A percentile compares a stretch with the other conserved stretches of the same genome.
Evolutionary conservation across 2,113 vertebrate species (phyloP).

Genomic region (Uria lomvia): DNA sequence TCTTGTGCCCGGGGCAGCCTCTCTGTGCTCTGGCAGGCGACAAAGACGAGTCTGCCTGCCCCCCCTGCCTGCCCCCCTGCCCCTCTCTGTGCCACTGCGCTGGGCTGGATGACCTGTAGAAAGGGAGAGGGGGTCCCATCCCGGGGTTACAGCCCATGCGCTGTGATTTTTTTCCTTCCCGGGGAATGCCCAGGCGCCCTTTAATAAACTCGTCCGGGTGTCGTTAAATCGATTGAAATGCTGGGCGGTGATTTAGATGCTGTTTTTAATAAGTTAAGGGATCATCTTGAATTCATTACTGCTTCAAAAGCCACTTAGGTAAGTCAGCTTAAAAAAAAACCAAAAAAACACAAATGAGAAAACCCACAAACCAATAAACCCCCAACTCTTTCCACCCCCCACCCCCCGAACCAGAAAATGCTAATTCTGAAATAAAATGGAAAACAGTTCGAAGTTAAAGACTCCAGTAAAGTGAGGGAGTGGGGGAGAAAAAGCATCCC

Average conservation of each 20-base stretch:
- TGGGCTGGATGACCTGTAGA: neutral
- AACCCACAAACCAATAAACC: constrained; percentile 10
- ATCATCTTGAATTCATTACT: constrained; percentile 53
- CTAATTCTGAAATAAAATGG: neutral
- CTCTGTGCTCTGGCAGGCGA: neutral
- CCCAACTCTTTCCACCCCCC: neutral
- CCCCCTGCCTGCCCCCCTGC: neutral
- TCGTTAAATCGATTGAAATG: neutral
- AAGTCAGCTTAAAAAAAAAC: neutral
- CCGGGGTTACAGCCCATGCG: neutral
- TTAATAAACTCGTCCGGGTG: constrained; percentile 2
- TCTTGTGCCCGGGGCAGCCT: neutral
- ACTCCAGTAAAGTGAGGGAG: neutral
- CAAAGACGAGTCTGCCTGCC: neutral
- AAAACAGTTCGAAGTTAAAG: neutral
- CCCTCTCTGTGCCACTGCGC: neutral
- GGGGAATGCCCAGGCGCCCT: neutral
- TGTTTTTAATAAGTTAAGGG: constrained; percentile 48
- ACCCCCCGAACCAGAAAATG: neutral
- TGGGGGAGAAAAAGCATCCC: neutral
- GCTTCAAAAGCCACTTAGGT: constrained; percentile 49
- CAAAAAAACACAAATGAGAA: neutral
- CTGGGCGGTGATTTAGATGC: constrained; percentile 2
- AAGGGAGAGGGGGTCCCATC: neutral
- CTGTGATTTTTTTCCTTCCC: neutral